These are phyloP conservation scores for Idaea straminata DNA, from an alignment of 2,888 invertebrate genomes.

Conservation along the genomic window DNA sequence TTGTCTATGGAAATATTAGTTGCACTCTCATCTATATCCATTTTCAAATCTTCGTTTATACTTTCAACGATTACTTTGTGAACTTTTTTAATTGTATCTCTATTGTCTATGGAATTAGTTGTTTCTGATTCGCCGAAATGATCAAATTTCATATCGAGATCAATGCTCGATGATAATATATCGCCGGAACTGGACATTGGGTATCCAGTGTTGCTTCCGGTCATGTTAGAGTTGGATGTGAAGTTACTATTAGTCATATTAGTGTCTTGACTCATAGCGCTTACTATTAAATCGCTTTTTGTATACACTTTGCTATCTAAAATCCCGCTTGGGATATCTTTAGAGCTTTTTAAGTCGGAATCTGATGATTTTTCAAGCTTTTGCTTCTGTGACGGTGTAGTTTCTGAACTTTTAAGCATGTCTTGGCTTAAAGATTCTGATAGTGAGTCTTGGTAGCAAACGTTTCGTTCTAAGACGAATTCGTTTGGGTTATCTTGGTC, in stretches of 20 bases:
- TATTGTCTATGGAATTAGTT: constrained; percentile 33
- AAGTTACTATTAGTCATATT: constrained; percentile 72
- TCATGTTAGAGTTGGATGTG: constrained; percentile 70
- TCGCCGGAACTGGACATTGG: constrained; percentile 71
- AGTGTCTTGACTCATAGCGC: constrained; percentile 62
- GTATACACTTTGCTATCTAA: constrained; percentile 58
- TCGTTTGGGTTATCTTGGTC: constrained; percentile 72
- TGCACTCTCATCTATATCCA: constrained; percentile 40
- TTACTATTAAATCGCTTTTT: constrained; percentile 55
- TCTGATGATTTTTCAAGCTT: constrained; percentile 60
- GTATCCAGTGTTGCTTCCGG: constrained; percentile 67
- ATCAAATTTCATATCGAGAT: constrained; percentile 82
- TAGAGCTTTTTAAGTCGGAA: constrained; percentile 65
- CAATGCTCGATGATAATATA: constrained; percentile 61
- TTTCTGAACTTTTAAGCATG: constrained; percentile 63
- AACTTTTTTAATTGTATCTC: constrained; percentile 53
- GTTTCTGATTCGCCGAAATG: constrained; percentile 79
- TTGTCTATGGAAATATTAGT: constrained; percentile 25
- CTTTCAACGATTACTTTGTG: constrained; percentile 41
- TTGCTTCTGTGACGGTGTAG: constrained; percentile 38
- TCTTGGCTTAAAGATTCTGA: constrained; percentile 72
- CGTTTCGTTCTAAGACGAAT: constrained; percentile 70
- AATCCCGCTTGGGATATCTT: constrained; percentile 63
- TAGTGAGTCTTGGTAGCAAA: constrained; percentile 74
- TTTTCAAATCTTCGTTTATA: constrained; percentile 47